phyloP scores from a whole-genome alignment of 2,888 invertebrate genomes.

The Julus scanicus region DNA sequence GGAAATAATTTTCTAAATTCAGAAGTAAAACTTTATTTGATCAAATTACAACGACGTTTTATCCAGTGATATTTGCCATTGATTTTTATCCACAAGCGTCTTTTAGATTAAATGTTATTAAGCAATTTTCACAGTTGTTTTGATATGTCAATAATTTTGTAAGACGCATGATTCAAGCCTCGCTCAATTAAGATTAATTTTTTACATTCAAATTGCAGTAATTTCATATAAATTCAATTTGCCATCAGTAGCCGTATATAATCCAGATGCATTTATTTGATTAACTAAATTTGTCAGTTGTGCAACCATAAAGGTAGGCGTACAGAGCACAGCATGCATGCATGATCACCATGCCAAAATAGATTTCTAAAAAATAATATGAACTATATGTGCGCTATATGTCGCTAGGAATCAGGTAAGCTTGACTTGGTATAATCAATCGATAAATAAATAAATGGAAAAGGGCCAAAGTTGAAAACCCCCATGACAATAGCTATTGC shows the following conservation, averaged over 20 bases:
- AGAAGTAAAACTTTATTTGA: neutral
- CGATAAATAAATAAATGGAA: slow-evolving; percentile 7
- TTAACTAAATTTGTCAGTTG: neutral
- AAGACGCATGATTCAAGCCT: neutral
- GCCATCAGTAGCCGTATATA: neutral
- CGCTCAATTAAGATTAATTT: neutral
- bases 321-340: neutral
- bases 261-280: neutral
- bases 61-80: neutral
- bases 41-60: neutral
- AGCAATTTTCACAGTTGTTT: neutral
- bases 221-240: neutral
- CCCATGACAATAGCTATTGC: slow-evolving; percentile 45
- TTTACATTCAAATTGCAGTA: neutral
- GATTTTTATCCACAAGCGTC: neutral
- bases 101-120: neutral
- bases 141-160: neutral
- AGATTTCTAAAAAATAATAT: neutral
- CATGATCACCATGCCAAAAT: neutral
- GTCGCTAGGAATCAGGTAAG: neutral
- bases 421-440: neutral
- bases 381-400: neutral
- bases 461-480: slow-evolving; percentile 44
- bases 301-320: neutral
- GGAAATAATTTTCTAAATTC: neutral